A percentile compares a stretch with the other conserved stretches of the same genome.
phyloP scores from a whole-genome alignment of 2,113 vertebrate species.

The Macaca fascicularis region T2T-MFA8v1.1 NC_088388.1:116207001-116207500 shows the following conservation, averaged over 20 bases:
- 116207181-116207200: neutral
- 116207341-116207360: too few species aligned
- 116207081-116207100: neutral
- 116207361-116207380: too few species aligned
- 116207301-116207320: too few species aligned
- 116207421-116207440: too few species aligned
- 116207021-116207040: neutral
- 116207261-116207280: slow-evolving; percentile 14
- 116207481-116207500: too few species aligned
- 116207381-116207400: too few species aligned
- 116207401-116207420: too few species aligned
- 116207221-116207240: neutral
- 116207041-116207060: neutral
- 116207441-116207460: too few species aligned
- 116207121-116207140: neutral
- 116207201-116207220: slow-evolving; percentile 3
- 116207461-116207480: too few species aligned
- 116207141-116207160: neutral
- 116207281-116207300: neutral
- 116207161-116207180: neutral
- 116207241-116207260: neutral
- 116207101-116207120: neutral
- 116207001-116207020: neutral
- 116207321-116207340: too few species aligned
- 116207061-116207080: neutral